These are phyloP conservation scores for Carassius auratus DNA, from an alignment of 2,113 vertebrate species.

Conservation along the genomic window DNA sequence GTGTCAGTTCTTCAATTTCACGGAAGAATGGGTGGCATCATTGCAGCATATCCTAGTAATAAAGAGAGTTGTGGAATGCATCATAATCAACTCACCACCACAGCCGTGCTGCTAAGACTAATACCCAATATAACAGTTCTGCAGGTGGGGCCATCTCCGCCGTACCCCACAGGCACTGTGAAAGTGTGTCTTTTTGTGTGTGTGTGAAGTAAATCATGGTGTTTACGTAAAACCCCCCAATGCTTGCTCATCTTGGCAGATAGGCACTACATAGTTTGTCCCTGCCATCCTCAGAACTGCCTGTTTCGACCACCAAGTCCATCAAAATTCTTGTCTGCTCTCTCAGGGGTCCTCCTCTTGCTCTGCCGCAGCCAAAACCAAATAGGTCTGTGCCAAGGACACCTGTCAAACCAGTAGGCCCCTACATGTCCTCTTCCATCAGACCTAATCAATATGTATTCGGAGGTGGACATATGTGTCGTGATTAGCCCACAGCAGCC, in stretches of 20 bases:
- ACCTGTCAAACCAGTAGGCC: conserved; percentile 68
- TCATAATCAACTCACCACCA: conserved; percentile 68
- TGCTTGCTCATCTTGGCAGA: conserved; percentile 45
- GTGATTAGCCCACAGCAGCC: conserved; percentile 31
- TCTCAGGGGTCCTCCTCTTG: conserved; percentile 55
- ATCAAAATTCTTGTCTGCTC: conserved; percentile 54
- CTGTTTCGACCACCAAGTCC: conserved; percentile 57
- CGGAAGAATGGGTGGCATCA: conserved; percentile 72
- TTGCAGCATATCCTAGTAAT: conserved; percentile 72
- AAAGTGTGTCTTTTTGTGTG: conserved; percentile 36
- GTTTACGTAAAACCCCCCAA: not conserved
- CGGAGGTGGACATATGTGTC: conserved; percentile 26
- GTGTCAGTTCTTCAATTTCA: conserved; percentile 81
- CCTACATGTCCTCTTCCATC: conserved; percentile 51
- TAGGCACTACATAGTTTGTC: conserved; percentile 55
- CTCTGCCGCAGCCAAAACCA: conserved; percentile 42
- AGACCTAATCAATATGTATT: conserved; percentile 67
- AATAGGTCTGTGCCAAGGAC: conserved; percentile 67
- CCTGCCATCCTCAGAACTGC: conserved; percentile 53
- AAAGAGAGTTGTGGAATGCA: conserved; percentile 71
- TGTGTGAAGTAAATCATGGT: conserved; percentile 8
- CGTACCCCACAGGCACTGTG: conserved; percentile 42
- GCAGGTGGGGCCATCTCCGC: conserved; percentile 25
- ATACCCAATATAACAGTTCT: conserved; percentile 21
- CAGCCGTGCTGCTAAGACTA: conserved; percentile 50